Conservation (phyloP, 2,113 vertebrate species). For the Ophiodon elongatus region DNA sequence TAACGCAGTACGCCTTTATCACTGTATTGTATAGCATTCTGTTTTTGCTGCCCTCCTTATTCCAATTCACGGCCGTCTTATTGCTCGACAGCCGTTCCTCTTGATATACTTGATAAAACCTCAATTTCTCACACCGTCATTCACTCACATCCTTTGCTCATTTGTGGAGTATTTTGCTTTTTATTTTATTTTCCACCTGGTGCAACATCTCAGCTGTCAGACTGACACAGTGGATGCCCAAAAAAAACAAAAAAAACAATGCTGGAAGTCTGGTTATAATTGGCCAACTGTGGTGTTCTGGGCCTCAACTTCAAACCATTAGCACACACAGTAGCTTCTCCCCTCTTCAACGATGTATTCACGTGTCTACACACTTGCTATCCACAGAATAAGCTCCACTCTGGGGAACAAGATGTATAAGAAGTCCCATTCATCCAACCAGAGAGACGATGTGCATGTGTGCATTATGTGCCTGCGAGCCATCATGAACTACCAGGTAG, state of each 20-base stretch:
- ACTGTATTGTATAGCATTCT: not conserved
- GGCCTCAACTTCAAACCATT: not conserved
- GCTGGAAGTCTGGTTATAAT: constrained; percentile 1
- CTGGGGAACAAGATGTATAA: constrained; percentile 85
- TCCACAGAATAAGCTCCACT: constrained; percentile 75
- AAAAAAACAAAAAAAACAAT: not conserved
- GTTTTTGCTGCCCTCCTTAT: not conserved
- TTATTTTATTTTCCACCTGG: not conserved
- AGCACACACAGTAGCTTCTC: too few relatives aligned
- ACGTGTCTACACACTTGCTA: not conserved
- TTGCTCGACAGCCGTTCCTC: not conserved
- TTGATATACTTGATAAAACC: not conserved
- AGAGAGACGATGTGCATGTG: constrained; percentile 94
- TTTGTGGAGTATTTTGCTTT: not conserved
- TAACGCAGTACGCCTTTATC: not conserved
- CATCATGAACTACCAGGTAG: constrained; percentile 99
- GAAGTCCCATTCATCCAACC: constrained; percentile 85
- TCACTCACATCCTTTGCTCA: not conserved
- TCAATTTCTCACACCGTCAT: not conserved
- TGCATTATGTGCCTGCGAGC: constrained; percentile 98
- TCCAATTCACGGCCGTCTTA: not conserved
- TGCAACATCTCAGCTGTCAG: constrained; percentile 11
- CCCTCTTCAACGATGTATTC: not conserved
- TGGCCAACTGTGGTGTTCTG: not conserved
- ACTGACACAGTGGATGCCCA: not conserved